Percentiles rank a stretch among this genome's conserved stretches.
phyloP scores from a whole-genome alignment of 2,888 invertebrate species.

The Ptychoptera contaminata region DNA sequence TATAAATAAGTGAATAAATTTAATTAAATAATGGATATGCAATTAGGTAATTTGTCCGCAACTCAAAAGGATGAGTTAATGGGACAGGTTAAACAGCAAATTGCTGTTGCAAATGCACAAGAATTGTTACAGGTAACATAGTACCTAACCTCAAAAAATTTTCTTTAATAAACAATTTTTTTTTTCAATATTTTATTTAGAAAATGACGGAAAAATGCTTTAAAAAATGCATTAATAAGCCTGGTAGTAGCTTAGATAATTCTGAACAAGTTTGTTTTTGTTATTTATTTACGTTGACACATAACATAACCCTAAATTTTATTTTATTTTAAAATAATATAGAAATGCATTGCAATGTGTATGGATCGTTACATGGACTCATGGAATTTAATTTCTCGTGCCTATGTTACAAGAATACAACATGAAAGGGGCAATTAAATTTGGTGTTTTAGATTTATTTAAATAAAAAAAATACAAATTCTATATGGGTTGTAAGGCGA shows the following conservation, averaged over 20 bases:
- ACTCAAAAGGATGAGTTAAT: conserved; percentile 74
- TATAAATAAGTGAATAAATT: too few relatives aligned
- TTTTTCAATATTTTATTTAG: conserved; percentile 31
- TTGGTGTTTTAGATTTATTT: too few relatives aligned
- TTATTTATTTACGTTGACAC: too few relatives aligned
- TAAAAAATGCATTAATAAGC: conserved; percentile 82
- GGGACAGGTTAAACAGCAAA: conserved; percentile 90
- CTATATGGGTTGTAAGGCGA: too few relatives aligned
- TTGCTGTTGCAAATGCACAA: conserved; percentile 85
- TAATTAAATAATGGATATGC: conserved; percentile 10
- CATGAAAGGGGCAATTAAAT: conserved; percentile 49
- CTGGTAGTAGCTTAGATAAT: conserved; percentile 74
- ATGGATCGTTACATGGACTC: conserved; percentile 97
- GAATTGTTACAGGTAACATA: conserved; percentile 64
- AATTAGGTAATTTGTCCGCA: conserved; percentile 42
- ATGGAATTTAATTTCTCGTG: conserved; percentile 81
- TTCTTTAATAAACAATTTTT: conserved; percentile 9
- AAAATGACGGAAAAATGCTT: conserved; percentile 98
- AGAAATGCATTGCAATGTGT: conserved; percentile 95
- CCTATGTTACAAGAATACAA: conserved; percentile 74
- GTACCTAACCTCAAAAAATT: conserved; percentile 3
- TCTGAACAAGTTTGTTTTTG: conserved; percentile 69
- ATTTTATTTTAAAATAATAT: conserved; percentile 19
- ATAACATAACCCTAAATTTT: too few relatives aligned
- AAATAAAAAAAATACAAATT: too few relatives aligned